Evolutionary conservation across 2,113 vertebrate genomes (phyloP).

Genomic region (Hipposideros armiger): DNA sequence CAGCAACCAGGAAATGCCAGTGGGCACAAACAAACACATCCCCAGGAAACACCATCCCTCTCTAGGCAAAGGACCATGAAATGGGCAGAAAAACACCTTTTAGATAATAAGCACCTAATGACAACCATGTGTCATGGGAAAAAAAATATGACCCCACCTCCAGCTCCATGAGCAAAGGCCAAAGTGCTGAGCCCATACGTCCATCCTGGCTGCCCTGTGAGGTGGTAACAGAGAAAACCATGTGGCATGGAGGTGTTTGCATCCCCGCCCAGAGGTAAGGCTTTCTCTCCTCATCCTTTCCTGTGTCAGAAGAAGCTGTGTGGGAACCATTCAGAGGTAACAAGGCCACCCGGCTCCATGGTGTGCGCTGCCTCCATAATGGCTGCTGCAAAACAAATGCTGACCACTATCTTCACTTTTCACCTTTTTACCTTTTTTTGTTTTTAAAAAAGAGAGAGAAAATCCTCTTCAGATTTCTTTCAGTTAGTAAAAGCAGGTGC

Average conservation of each 20-base stretch:
- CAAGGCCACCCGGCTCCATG: not conserved
- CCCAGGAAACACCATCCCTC: not conserved
- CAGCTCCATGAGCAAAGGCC: not conserved
- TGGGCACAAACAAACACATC: not conserved
- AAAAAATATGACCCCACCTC: not conserved
- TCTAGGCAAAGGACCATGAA: not conserved
- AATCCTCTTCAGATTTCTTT: not conserved
- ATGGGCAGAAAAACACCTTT: not conserved
- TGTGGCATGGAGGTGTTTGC: not conserved
- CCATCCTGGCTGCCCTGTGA: not conserved
- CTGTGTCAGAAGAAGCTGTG: not conserved
- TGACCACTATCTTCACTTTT: not conserved
- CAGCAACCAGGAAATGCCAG: not conserved
- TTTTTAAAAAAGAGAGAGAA: not conserved
- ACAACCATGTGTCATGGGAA: not conserved
- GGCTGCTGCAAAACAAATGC: not conserved
- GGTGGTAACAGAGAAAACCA: not conserved
- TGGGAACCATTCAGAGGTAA: not conserved
- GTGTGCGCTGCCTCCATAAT: too few species aligned
- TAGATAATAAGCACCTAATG: not conserved
- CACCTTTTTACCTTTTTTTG: too few species aligned
- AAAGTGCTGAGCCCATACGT: not conserved
- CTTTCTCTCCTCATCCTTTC: not conserved
- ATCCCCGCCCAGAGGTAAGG: not conserved
- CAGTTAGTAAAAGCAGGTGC: not conserved